Base-by-base conservation (phyloP, 1,140 invertebrate genomes). In the Aphidius ervi region DNA sequence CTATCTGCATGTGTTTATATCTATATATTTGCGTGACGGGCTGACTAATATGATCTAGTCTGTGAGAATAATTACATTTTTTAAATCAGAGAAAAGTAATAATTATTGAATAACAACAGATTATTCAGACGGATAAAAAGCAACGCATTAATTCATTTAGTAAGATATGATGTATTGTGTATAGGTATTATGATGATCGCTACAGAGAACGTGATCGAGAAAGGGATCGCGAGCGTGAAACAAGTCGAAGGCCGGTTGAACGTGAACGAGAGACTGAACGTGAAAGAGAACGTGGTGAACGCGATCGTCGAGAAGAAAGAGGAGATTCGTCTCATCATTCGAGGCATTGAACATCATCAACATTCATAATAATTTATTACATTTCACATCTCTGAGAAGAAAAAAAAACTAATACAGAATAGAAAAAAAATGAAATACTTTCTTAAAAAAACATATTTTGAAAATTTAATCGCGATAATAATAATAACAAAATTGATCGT, bases 161-260 rank as follows among this genome's bases (percentile, higher is more conserved):
- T 31, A 31, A 31, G 23, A 31, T 31, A 4, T 31, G 16, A 31
- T 78, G 65, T 73, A 68, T 67, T 78, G 74, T 31, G 23, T 77
- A 70, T 77, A 81, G 88, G 64, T 92, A 91, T 82, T 91, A 92
- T 81, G 89, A 91, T 66, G 89, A 91, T 75, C 82, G 90, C 63
- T 91, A 91, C 81, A 84, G 88, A 68, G 88, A 90, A 70, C 82
- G 81, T 63, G 82, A 81, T 63, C 73, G 81, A 62, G 77, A 78
- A 62, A 70, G 81, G 71, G 81, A 82, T 67, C 75, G 82, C 60
- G 79, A 81, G 58, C 74, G 77, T 63, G 77, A 54, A 54, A 54
- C 52, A 54, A 54, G 52, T 40, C 10, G 52, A 39, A 37, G 52
- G 6, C 52, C 52, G 42, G 52, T 40, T 54, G 52, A 54, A 54